phyloP scores from a whole-genome alignment of 2,888 invertebrate species.

The Amblyteles armatorius region DNA sequence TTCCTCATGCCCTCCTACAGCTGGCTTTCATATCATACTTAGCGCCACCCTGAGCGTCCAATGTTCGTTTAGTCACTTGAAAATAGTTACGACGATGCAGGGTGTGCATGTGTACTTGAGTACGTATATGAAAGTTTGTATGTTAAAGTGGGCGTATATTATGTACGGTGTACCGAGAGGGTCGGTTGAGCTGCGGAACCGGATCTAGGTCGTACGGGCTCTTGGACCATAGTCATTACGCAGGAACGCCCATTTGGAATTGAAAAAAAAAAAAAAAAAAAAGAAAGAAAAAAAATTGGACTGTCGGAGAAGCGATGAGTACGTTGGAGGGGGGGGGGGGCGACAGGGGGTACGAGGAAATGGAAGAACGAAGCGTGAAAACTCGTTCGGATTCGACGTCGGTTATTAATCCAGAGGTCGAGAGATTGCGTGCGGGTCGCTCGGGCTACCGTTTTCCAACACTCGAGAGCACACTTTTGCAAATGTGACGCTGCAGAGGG shows the following conservation, averaged over 20 bases:
- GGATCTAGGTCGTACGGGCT: constrained; percentile 41
- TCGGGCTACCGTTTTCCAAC: neutral
- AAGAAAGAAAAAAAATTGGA: constrained; percentile 2
- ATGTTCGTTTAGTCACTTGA: constrained; percentile 19
- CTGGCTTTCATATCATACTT: constrained; percentile 5
- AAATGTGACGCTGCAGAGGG: too few relatives aligned
- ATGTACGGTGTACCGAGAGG: constrained; percentile 32
- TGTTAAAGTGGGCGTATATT: constrained; percentile 20
- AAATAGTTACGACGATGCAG: constrained; percentile 14
- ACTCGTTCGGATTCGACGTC: constrained; percentile 23
- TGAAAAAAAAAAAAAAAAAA: constrained; percentile 36
- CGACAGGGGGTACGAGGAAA: constrained; percentile 15
- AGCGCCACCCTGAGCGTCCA: neutral
- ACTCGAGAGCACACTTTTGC: too few relatives aligned
- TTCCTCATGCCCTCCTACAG: neutral
- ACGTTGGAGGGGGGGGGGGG: neutral
- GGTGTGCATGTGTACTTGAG: neutral
- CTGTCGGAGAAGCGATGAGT: constrained; percentile 28
- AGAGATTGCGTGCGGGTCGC: neutral
- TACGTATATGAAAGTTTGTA: neutral
- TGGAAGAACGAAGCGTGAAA: constrained; percentile 34
- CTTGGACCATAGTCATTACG: constrained; percentile 41
- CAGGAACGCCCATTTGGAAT: constrained; percentile 11
- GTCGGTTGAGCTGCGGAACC: constrained; percentile 33
- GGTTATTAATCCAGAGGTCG: constrained; percentile 11